Evolutionary conservation across 1,140 invertebrate species (phyloP), one percentile per base, ranked within the genome.

Genomic region (Bombyx mandarina): DNA sequence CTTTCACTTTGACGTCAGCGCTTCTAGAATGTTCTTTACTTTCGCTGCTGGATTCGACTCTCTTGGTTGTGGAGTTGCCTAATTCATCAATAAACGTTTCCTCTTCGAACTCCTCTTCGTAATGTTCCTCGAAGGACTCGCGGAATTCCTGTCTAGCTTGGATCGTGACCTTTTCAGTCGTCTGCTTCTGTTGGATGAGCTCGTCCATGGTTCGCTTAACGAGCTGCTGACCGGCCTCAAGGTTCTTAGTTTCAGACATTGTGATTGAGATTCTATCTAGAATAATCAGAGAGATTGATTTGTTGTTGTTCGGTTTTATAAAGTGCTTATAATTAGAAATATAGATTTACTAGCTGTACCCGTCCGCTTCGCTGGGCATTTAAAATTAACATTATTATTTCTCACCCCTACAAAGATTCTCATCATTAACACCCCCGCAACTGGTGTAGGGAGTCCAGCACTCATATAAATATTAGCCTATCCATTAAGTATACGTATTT

Each of bases 161-260:
- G 43, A 89, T 88, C 8, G 76, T 69, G 0, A 89, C 71, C 50
- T 74, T 80, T 62, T 87, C 79, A 43, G 75, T 84, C 6, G 76
- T 82, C 60, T 88, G 72, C 61, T 62, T 83, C 57, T 83, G 76
- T 67, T 88, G 75, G 42, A 87, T 69, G 18, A 89, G 60, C 42
- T 86, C 73, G 60, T 89, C 77, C 86, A 89, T 89, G 2, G 82
- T 89, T 61, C 81, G 78, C 70, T 88, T 83, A 22, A 89, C 79
- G 9, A 89, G 72, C 61, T 82, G 77, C 54, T 86, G 82, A 8
- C 84, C 75, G 50, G 82, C 78, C 61, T 83, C 75, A 7, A 87
- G 70, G 46, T 80, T 79, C 68, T 86, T 89, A 65, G 62, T 69
- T 62, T 86, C 73, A 75, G 80, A 81, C 83, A 86, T 86, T 49